phyloP scores from a whole-genome alignment of 2,113 vertebrate genomes.

The Alces alces region DNA sequence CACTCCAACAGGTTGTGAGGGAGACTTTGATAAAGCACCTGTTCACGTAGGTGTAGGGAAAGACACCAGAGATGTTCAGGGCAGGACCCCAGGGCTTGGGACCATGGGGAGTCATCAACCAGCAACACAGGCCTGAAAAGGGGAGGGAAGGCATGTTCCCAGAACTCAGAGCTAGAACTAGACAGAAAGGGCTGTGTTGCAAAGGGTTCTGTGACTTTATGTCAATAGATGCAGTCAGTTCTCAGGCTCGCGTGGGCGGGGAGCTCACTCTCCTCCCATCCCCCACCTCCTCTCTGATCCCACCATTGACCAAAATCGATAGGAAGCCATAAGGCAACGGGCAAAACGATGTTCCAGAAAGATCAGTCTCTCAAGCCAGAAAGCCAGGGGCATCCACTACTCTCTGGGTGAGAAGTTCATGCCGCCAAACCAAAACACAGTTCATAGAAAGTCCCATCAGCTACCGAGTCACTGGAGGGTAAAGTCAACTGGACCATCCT shows the following conservation, averaged over 20 bases:
- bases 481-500: fast-evolving
- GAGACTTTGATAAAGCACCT: background rate
- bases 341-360: background rate
- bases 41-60: background rate
- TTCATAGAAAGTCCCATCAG: background rate
- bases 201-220: background rate
- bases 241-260: fast-evolving
- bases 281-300: background rate
- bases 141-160: too few relatives aligned
- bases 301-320: background rate
- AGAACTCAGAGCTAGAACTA: background rate
- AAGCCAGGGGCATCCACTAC: background rate
- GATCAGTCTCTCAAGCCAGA: background rate
- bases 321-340: background rate
- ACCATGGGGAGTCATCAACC: background rate
- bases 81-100: background rate
- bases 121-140: background rate
- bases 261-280: background rate
- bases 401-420: background rate
- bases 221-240: background rate
- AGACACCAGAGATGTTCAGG: background rate
- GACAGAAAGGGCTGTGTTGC: background rate
- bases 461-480: background rate
- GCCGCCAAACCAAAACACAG: background rate
- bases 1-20: too few relatives aligned